These are phyloP conservation scores for Larimichthys polyactis DNA, from an alignment of 2,113 vertebrate species.

Conservation along the genomic window DNA sequence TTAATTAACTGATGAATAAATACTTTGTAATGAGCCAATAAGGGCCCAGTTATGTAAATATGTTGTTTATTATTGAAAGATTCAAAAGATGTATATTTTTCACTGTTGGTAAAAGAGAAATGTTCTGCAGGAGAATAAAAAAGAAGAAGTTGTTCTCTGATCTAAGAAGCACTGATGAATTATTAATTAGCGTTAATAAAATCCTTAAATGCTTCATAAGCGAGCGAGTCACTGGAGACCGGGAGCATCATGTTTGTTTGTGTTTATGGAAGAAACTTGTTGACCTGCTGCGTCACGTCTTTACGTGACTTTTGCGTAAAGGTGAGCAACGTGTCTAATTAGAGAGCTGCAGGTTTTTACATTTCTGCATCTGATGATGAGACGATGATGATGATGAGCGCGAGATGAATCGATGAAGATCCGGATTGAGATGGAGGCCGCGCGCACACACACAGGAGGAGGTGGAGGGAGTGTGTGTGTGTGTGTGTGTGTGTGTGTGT, in stretches of 20 bases:
- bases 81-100: too few species aligned
- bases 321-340: too few species aligned
- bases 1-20: not conserved
- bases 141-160: not conserved
- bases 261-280: not conserved
- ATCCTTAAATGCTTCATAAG: too few species aligned
- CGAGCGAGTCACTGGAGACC: too few species aligned
- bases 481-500: constrained; percentile 1
- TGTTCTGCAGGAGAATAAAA: not conserved
- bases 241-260: too few species aligned
- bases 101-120: not conserved
- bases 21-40: not conserved
- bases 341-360: too few species aligned
- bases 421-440: not conserved
- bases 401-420: constrained; percentile 51
- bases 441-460: not conserved
- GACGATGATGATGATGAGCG: constrained; percentile 5
- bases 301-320: too few species aligned
- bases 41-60: too few species aligned
- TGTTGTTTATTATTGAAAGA: too few species aligned
- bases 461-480: constrained; percentile 12
- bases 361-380: constrained; percentile 2
- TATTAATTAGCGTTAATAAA: not conserved
- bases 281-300: not conserved
- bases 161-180: not conserved